Evolutionary conservation across 92 coral and sea anemone species (phyloP), one percentile per base, ranked within the genome.

Genomic region (Epizoanthus stellaris): DNA sequence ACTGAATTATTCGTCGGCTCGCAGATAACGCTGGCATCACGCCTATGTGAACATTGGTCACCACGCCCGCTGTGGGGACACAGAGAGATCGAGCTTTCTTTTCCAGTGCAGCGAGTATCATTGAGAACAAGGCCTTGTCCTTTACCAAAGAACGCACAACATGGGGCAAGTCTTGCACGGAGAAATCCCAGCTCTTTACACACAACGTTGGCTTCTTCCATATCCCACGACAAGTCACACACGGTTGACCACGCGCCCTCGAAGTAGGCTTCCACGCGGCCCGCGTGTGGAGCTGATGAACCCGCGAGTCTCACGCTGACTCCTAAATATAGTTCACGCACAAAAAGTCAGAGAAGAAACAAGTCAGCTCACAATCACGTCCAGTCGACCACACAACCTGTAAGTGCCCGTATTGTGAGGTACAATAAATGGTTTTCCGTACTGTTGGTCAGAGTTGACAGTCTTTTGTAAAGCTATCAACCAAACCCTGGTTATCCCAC

Each of bases 291-390:
- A 54, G 38, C 68, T 42, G 82, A 57, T 43, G 82, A 77, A 39
- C 82, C 82, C 0, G 54, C 82, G 15, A 77, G 82, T 67, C 82
- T 59, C 67, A 77, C 82, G 54, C 82, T 77, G 68, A 58, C 82
- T 36, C 82, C 82, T 77, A 6, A 42, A 61, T 14, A 17, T 19
- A 5, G 77, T 23, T 16, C 13, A 65, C 6, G 21, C 13, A 16
- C 68, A 65, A 20, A 4, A 43, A 4, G 49, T 7, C 49, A 43
- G 7, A 43, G 49, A 43, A 43, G 49, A 43, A 43, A 43, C 0
- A 43, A 4, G 49, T 43, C 8, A 43, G 49, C 49, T 43, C 6
- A 43, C 49, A 43, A 43, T 7, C 49, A 43, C 49, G 49, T 43
- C 6, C 49, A 43, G 49, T 43, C 49, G 6, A 43, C 49, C 5